Evolutionary conservation across 2,797 vertebrate genomes (phyloP), one percentile per base, ranked within the genome.

Genomic region (Coregonus suidteri): DNA sequence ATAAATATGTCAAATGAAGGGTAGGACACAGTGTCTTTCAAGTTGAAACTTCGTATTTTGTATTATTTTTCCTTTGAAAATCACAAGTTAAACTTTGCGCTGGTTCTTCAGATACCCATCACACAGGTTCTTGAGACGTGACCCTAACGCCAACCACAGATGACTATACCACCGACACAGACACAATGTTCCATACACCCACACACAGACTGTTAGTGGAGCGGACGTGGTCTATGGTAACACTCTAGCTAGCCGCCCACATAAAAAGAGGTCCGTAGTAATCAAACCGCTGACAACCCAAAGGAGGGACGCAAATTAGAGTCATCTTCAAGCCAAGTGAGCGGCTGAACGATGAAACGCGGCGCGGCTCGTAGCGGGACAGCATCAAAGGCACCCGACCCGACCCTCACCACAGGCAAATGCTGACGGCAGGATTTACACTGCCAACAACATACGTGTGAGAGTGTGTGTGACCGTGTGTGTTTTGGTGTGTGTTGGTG

Each of bases 301-400:
- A 82, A 79, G 31, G 47, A 62, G 78, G 73, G 78, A 80, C 79
- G 62, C 87, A 91, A 91, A 91, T 88, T 88, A 88, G 86, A 90
- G 89, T 92, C 87, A 91, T 88, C 82, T 79, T 84, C 78, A 83
- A 89, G 84, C 83, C 86, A 89, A 90, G 76, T 78, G 41, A 84
- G 77, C 82, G 83, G 84, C 85, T 74, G 76, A 85, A 83, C 1
- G 53, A 89, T 85, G 82, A 90, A 86, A 86, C 1, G 41, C 84
- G 76, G 31, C 30, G 73, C 75, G 47, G 82, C 84, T 85, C 81
- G 34, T 73, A 82, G 73, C 74, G 25, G 77, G 53, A 52, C 79
- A 11, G 41, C 78, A 87, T 93, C 88, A 90, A 90, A 91, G 85
- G 83, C 73, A 41, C 77, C 83, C 78, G 81, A 74, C 75, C 54